These are phyloP conservation scores for Aproaerema taeniolella DNA, from an alignment of 2,888 invertebrate species.

Conservation along the genomic window DNA sequence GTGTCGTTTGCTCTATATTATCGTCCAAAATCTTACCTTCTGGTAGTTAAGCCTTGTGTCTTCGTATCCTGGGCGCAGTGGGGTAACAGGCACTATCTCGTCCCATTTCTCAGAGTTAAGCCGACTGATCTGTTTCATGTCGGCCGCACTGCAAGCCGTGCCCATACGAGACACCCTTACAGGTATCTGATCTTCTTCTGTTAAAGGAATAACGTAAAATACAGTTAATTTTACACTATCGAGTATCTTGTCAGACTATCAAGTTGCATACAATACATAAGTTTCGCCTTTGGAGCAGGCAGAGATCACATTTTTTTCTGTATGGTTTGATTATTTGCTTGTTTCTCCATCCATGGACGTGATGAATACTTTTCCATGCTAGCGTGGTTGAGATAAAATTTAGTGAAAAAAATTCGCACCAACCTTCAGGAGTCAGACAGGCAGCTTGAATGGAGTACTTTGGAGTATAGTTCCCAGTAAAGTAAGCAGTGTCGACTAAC, in stretches of 20 bases:
- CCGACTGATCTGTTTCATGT: conserved; percentile 55
- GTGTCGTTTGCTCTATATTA: too few relatives aligned
- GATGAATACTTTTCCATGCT: too few relatives aligned
- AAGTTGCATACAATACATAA: too few relatives aligned
- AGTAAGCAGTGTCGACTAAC: conserved; percentile 78
- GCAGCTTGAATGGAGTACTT: conserved; percentile 80
- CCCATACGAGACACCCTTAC: conserved; percentile 63
- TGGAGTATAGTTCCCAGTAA: conserved; percentile 80
- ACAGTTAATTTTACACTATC: too few relatives aligned
- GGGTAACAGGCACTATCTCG: conserved; percentile 73
- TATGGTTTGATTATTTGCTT: too few relatives aligned
- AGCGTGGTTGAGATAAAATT: too few relatives aligned
- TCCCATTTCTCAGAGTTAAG: conserved; percentile 75
- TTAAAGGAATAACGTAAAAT: too few relatives aligned
- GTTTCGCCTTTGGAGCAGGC: too few relatives aligned
- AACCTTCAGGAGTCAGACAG: conserved; percentile 67
- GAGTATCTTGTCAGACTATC: too few relatives aligned
- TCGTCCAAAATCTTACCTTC: conserved; percentile 50
- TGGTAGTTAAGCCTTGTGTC: conserved; percentile 78
- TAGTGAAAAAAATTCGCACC: too few relatives aligned
- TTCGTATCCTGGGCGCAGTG: conserved; percentile 73
- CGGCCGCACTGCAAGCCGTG: conserved; percentile 59
- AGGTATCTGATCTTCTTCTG: conserved; percentile 68
- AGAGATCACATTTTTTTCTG: too few relatives aligned
- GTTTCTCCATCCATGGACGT: too few relatives aligned